Base-by-base conservation (phyloP, 2,797 vertebrate genomes). In the Bufotes viridis region DNA sequence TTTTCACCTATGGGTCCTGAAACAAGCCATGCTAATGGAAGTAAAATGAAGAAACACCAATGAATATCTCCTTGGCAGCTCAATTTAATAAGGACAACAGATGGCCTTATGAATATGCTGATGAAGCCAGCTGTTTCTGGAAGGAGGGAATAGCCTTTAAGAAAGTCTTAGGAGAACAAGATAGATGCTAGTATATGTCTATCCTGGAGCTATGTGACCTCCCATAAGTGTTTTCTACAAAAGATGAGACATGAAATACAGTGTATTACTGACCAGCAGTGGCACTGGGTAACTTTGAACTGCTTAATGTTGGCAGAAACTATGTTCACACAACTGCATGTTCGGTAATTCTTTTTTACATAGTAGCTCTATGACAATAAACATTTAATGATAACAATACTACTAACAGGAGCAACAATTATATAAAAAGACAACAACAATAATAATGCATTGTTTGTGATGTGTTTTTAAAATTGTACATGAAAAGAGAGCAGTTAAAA, bases 21-120 rank as follows among this genome's bases (percentile, higher is more conserved):
- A 88, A 83, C 79, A 79, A 79, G 53, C 13, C 51, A 26, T 67
- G 75, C 34, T 70, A 82, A 78, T 78, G 18, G 61, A 72, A 53
- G 53, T 24, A 49, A 81, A 87, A 81, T 60, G 76, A 17, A 81
- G 26, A 84, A 84, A 79, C 82, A 79, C 74, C 72, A 87, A 18
- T 80, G 82, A 82, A 88, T 65, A 53, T 67, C 74, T 84, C 51
- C 82, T 88, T 88, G 87, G 82, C 87, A 84, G 82, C 74, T 42
- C 34, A 26, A 74, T 58, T n/a, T 88, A 88, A 80, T 84, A 84
- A 88, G 53, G 29, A 79, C 82, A 69, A 84, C 87, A 88, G 87
- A 88, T 84, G 87, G 87, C 17, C 75, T 88, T 80, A 84, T 88
- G 74, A 88, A 84, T 84, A 88, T 88, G 87, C 76, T 78, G 83